A percentile compares a stretch with the other conserved stretches of the same genome.
Evolutionary conservation across 2,797 vertebrate genomes (phyloP).

Genomic region (Sciurus vulgaris): DNA sequence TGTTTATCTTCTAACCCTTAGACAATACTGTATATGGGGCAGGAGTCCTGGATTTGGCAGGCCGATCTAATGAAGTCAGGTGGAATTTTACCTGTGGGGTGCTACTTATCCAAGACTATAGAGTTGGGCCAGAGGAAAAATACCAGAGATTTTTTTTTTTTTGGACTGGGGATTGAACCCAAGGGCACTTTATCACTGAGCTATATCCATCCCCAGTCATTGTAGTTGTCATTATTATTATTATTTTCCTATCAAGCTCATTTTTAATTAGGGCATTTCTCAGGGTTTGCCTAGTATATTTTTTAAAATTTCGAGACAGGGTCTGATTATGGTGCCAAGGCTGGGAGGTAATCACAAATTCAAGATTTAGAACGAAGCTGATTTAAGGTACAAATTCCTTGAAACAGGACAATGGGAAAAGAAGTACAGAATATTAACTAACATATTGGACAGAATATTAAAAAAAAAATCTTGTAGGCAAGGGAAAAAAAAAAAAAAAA

Average conservation of each 20-base stretch:
- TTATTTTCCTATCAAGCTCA: too few species aligned
- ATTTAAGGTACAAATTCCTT: neutral
- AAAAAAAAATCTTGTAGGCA: neutral
- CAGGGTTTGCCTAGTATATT: too few species aligned
- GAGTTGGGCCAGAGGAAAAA: neutral
- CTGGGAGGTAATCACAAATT: slow-evolving; percentile 21
- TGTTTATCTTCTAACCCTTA: neutral
- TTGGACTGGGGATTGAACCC: too few species aligned
- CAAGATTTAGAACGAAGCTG: neutral
- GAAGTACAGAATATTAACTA: neutral
- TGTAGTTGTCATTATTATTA: too few species aligned
- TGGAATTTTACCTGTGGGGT: neutral
- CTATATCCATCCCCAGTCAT: too few species aligned
- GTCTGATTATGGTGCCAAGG: too few species aligned
- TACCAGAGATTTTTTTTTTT: neutral
- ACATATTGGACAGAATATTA: neutral
- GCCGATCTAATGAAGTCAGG: neutral
- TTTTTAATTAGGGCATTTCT: too few species aligned
- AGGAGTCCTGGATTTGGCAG: neutral
- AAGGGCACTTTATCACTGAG: too few species aligned
- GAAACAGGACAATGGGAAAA: slow-evolving; percentile 19
- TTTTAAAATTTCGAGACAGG: too few species aligned
- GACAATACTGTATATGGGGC: neutral
- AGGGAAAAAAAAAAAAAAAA: neutral
- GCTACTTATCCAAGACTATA: slow-evolving; percentile 36